Evolutionary conservation across 2,888 invertebrate species (phyloP).

Genomic region (Stratiomys singularior): DNA sequence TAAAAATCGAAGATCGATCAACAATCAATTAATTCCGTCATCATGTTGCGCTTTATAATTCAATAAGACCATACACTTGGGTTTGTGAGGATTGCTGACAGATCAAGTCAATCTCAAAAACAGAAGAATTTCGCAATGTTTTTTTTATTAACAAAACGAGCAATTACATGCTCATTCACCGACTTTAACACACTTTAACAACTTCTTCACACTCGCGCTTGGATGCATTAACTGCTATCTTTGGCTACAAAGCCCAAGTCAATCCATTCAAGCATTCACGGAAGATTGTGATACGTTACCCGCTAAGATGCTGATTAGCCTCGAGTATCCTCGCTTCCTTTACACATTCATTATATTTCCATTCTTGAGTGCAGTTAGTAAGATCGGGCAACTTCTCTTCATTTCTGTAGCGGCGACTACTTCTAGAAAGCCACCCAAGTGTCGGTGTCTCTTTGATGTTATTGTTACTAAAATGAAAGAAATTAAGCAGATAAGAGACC

Average conservation of each 20-base stretch:
- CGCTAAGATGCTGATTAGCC: slow-evolving; percentile 23
- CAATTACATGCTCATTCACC: background rate
- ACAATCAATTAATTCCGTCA: no score
- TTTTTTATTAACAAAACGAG: slow-evolving; percentile 1
- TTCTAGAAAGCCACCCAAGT: slow-evolving; percentile 51
- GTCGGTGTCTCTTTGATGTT: slow-evolving; percentile 51
- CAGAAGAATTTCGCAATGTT: background rate
- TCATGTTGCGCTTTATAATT: no score
- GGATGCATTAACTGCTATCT: background rate
- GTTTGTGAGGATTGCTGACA: no score
- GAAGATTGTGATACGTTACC: slow-evolving; percentile 1
- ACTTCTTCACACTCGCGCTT: slow-evolving; percentile 19
- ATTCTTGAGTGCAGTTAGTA: background rate
- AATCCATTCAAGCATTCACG: background rate
- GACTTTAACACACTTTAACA: background rate
- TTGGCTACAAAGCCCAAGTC: background rate
- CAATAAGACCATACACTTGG: no score
- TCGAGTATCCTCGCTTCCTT: slow-evolving; percentile 4
- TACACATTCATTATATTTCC: slow-evolving; percentile 9
- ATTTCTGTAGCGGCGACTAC: slow-evolving; percentile 33
- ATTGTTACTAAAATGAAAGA: slow-evolving; percentile 47
- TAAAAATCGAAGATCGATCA: no score
- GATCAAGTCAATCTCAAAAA: no score
- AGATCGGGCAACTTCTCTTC: background rate
- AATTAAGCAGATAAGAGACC: slow-evolving; percentile 40